Percentiles rank a stretch among this genome's conserved stretches.
Conservation (phyloP, 2,113 vertebrate species). For the Hippocampus mohnikei region DNA sequence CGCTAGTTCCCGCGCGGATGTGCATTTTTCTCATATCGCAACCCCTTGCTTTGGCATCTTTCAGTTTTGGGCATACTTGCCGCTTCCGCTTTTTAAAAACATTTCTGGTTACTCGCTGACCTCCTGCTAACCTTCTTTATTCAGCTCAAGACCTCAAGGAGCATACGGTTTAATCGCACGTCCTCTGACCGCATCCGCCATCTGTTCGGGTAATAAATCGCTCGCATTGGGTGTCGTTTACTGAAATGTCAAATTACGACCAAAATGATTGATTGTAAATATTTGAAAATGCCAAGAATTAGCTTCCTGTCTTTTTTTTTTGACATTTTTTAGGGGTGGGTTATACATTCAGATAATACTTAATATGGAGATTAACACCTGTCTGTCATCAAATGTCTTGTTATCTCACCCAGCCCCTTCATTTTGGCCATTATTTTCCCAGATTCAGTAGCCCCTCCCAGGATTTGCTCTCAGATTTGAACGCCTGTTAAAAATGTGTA, state of each 20-base stretch:
- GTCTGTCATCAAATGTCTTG: too few relatives aligned
- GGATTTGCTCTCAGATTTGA: neutral
- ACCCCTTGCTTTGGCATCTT: slow-evolving; percentile 37
- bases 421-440: neutral
- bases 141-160: neutral
- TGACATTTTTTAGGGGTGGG: too few relatives aligned
- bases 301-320: too few relatives aligned
- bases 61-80: neutral
- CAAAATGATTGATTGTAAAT: too few relatives aligned
- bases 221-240: too few relatives aligned
- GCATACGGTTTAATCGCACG: neutral
- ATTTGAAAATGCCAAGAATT: too few relatives aligned
- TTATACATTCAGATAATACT: too few relatives aligned
- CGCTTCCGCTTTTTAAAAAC: slow-evolving; percentile 3
- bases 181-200: neutral
- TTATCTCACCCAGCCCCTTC: too few relatives aligned
- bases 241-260: too few relatives aligned
- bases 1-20: slow-evolving; percentile 36
- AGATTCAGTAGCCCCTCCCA: too few relatives aligned
- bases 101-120: slow-evolving; percentile 19
- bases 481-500: neutral
- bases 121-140: slow-evolving; percentile 28
- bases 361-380: too few relatives aligned
- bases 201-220: too few relatives aligned
- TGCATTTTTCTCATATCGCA: slow-evolving; percentile 33